phyloP scores from a whole-genome alignment of 2,888 invertebrate species.

The Dascillus cervinus region DNA sequence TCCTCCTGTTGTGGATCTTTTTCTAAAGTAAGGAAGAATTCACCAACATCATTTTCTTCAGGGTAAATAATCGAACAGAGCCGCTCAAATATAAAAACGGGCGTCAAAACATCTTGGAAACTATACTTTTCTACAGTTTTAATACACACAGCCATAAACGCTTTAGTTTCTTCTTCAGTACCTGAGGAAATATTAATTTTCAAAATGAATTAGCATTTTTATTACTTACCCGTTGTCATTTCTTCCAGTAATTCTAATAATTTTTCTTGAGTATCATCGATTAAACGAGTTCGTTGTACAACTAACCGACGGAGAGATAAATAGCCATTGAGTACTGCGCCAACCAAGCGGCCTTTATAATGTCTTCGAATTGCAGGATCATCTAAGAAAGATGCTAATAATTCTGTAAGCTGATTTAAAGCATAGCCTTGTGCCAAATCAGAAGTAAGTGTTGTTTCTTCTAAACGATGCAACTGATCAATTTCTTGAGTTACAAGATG shows the following conservation, averaged over 20 bases:
- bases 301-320: constrained; percentile 82
- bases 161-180: constrained; percentile 90
- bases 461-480: constrained; percentile 77
- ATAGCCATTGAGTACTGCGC: constrained; percentile 89
- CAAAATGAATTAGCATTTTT: no score
- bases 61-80: constrained; percentile 96
- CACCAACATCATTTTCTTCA: constrained; percentile 93
- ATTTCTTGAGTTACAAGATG: constrained; percentile 84
- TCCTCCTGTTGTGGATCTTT: constrained; percentile 99
- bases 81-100: constrained; percentile 95
- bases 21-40: constrained; percentile 92
- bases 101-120: constrained; percentile 87
- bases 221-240: constrained; percentile 72
- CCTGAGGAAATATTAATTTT: constrained; percentile 46
- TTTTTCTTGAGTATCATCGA: constrained; percentile 95
- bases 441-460: constrained; percentile 87
- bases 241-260: constrained; percentile 87
- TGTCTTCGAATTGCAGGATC: constrained; percentile 80
- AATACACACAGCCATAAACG: constrained; percentile 96
- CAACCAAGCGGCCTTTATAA: constrained; percentile 83
- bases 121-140: constrained; percentile 90
- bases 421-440: constrained; percentile 92
- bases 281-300: constrained; percentile 88
- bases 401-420: constrained; percentile 80
- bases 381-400: constrained; percentile 81